Base-by-base conservation (phyloP, 1,140 invertebrate genomes). In the Drosophila novamexicana region DNA sequence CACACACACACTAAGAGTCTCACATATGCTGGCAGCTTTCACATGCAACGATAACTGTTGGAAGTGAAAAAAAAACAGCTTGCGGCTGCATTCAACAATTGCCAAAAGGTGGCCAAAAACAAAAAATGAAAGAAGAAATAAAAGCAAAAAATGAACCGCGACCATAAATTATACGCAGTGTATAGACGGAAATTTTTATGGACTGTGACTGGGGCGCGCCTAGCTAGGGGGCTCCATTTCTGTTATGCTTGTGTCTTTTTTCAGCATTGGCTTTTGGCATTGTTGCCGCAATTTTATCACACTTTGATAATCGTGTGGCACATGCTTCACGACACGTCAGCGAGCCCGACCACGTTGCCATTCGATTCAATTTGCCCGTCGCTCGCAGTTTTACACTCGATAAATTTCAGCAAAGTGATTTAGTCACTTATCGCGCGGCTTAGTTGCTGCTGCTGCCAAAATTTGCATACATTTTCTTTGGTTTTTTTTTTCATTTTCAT, bases 271-370 rank as follows among this genome's bases (percentile, higher is more conserved):
- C 32, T 49, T 37, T 49, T 62, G 63, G 74, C 53, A 84, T 77
- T 85, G 81, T 76, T 89, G 67, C 63, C 62, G 69, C 81, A 75
- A 54, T 89, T 89, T 81, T 81, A 90, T 90, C 79, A 66, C 79
- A 77, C 71, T 85, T 90, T 80, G 84, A 90, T 90, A 84, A 90
- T 90, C 81, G 79, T 67, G 57, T 54, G 68, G 69, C 78, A 89
- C 77, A 90, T 90, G 75, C 74, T 86, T 85, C 72, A 84, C 67
- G 54, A 66, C 81, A 83, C 77, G 76, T 83, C 79, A 82, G 50
- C 79, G 79, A 47, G 47, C 67, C 56, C 79, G 73, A 59, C 45
- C 39, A 39, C 57, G 34, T 54, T 61, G 76, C 68, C 72, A 83
- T 83, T 84, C 81, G 69, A 84, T 83, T 83, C 76, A 83, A 83